Base-by-base conservation (phyloP, 2,113 vertebrate genomes). In the Trichechus manatus region DNA sequence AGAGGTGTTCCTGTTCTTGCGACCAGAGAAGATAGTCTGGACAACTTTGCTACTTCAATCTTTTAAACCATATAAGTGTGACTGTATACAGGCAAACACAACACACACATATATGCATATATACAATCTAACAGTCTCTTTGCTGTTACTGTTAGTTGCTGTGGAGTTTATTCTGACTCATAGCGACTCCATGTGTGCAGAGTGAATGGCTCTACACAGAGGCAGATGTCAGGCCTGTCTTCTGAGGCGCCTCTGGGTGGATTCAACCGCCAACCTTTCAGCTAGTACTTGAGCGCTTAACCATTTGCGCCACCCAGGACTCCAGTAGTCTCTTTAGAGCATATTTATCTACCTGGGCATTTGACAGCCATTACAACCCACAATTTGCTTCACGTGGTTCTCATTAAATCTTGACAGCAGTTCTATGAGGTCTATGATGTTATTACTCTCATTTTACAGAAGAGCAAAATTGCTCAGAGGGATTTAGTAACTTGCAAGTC, bases 1-100 rank as follows among this genome's bases (percentile, higher is more conserved):
- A 86, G 84, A 95, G 89, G 23, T 87, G n/a, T 91, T 87, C 74
- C 61, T 33, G 22, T 93, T 96, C 95, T 94, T 50, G 14, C 50
- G 84, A 59, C 42, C 53, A 91, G 59, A 42, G 88, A 91, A 95
- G 29, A 59, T 9, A 81, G 81, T 61, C 42, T 42, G 31, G 96
- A 53, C 19, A 86, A 59, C 3, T 9, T 6, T 42, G 63, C 47
- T 78, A 44, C 44, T 64, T 74, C 77, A 88, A 94, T 74, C 36
- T 95, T 79, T 31, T 36, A 63, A 88, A 84, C 64, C 91, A 75
- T 19, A 4, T 15, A 36, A 75, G 15, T 22, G 5, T 61, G 83
- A 70, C 36, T 50, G 1, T 39, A 79, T 42, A 8, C 22, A 82
- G 44, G 14, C 6, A 27, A 29, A 83, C 56, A 83, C 31, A 75